phyloP scores from a whole-genome alignment of 2,888 invertebrate species.

The Isoperla grammatica region DNA sequence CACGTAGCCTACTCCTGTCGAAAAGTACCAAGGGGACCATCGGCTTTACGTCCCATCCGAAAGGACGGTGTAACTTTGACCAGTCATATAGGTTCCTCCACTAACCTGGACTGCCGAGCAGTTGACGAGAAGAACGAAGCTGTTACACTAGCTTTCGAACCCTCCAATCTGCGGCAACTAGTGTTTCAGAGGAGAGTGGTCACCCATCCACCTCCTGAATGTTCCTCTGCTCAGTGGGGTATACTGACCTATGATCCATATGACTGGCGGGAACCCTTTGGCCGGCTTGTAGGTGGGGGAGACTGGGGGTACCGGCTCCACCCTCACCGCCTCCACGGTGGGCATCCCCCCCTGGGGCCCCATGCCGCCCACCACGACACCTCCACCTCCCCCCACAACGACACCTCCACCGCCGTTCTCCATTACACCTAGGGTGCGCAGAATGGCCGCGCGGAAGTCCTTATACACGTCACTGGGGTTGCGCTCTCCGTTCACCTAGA shows the following conservation, averaged over 20 bases:
- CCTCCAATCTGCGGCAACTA: too few relatives aligned
- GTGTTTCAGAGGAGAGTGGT: too few relatives aligned
- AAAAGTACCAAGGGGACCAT: too few relatives aligned
- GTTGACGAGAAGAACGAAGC: too few relatives aligned
- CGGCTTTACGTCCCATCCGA: too few relatives aligned
- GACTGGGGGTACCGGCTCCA: constrained; percentile 31
- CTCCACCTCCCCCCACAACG: constrained; percentile 14
- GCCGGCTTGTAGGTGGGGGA: constrained; percentile 34
- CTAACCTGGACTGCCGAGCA: too few relatives aligned
- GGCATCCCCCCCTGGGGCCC: constrained; percentile 55
- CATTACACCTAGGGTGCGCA: constrained; percentile 65
- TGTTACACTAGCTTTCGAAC: too few relatives aligned
- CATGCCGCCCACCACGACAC: constrained; percentile 49
- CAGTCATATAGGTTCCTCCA: too few relatives aligned
- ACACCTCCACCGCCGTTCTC: constrained; percentile 46
- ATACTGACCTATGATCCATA: constrained; percentile 48
- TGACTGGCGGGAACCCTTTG: constrained; percentile 43
- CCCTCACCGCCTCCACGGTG: constrained; percentile 46
- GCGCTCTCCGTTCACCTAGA: constrained; percentile 81
- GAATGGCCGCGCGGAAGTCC: constrained; percentile 74
- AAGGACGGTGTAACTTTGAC: too few relatives aligned
- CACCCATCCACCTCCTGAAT: too few relatives aligned
- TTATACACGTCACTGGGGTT: constrained; percentile 81
- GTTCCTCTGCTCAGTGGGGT: too few relatives aligned
- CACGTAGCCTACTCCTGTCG: too few relatives aligned